Base-by-base conservation (phyloP, 2,797 vertebrate species). In the Telmatherina bonti region DNA sequence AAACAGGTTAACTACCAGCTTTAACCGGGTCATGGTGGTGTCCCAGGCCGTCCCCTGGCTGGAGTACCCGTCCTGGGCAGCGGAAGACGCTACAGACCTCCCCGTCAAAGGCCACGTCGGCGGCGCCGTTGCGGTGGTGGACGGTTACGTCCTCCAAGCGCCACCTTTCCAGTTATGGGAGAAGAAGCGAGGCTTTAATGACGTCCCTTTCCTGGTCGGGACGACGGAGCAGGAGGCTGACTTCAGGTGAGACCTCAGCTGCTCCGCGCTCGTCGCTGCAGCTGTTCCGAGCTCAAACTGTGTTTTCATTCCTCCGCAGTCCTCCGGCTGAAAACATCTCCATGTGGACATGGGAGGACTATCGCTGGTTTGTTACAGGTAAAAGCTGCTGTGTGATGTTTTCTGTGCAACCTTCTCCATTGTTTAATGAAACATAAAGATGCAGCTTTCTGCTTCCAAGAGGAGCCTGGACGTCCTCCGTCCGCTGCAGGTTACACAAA, bases 181-280 rank as follows among this genome's bases (percentile, higher is more conserved):
- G 75, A 89, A 86, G 18, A 85, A 80, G 15, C 43, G 24, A 4
- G 18, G 29, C 15, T 74, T 88, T 70, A 95, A 69, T 0, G 93
- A 96, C 4, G 92, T 96, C 33, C 94, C 95, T 0, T 91, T 93
- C 5, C 53, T 96, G 0, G 54, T 95, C 0, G 95, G 95, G 53
- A 94, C 93, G 5, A 92, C 90, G 0, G 88, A 87, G 72, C 95
- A 95, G 79, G 95, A 96, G 74, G 65, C n/a, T 0, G 94, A 95
- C 79, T 93, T 81, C 67, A 82, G 84, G 94, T 95, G 76, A 89
- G 72, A 3, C 1, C 13, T 62, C 47, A 6, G 16, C 65, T 35
- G 53, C 0, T 62, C 66, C 65, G 16, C 30, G 5, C 67, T 35
- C 29, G 6, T 30, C n/a, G 1, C 20, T 1, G 9, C 53, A 36